Base-by-base conservation (phyloP, 2,888 invertebrate genomes). In the Netelia inedita region DNA sequence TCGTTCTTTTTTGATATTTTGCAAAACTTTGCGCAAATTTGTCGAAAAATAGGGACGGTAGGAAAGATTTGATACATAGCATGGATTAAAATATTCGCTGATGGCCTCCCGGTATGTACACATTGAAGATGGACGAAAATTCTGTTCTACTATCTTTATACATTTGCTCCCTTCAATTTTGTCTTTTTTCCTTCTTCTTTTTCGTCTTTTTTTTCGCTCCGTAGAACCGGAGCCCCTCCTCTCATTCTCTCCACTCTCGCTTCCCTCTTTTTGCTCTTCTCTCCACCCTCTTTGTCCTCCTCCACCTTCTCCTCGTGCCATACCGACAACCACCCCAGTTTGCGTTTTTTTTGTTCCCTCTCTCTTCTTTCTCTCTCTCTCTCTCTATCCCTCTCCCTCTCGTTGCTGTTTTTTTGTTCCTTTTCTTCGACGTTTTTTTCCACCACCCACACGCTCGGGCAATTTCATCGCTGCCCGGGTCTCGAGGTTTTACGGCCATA, bases 391-490 rank as follows among this genome's bases (percentile, higher is more conserved):
- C 23, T 23, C 23, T 23, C 23, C 2, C 23, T 76, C 85, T 76
- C 79, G 57, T 81, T 35, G 46, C 82, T 86, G 72, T 28, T 78
- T 79, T 80, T 63, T 9, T 75, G 79, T 76, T 71, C 72, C 79
- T 78, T 35, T 71, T 55, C 84, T 83, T 71, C 82, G 59, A 81
- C 87, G 43, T 85, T 87, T 85, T 86, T 82, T 83, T 68, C 72
- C 82, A 76, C 81, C 82, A 59, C 82, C 72, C 74, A 80, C 76
- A 78, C 79, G 74, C 71, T 82, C 79, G 89, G 93, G 91, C 92
- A 92, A 93, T 93, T 92, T 89, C 89, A 92, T 93, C 87, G 89
- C 93, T 79, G 86, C 85, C 86, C 85, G 82, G 82, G 87, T 86
- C 86, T 87, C 87, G 87, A 87, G 83, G 89, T 80, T 84, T 89